Conservation (phyloP, 2,888 invertebrate species). For the Oligia strigilis region DNA sequence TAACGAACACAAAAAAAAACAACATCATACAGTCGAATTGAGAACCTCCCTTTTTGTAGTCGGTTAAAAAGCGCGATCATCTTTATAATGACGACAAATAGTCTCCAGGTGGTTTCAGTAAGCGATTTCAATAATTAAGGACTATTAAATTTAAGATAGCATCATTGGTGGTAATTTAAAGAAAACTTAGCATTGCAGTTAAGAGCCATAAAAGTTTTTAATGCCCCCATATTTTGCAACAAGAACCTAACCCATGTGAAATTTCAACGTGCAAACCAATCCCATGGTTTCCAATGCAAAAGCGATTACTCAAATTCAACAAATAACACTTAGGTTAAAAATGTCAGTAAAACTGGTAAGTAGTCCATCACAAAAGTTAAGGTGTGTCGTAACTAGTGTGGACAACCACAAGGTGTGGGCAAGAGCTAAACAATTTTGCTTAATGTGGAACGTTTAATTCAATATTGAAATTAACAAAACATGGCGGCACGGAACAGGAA, state of each 20-base stretch:
- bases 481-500: constrained; percentile 17
- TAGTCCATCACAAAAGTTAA: background rate
- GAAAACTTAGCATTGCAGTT: background rate
- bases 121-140: constrained; percentile 20
- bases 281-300: background rate
- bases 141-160: constrained; percentile 14
- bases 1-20: too few species aligned
- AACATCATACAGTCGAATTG: too few species aligned
- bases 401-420: background rate
- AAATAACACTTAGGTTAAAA: background rate
- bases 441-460: constrained; percentile 14
- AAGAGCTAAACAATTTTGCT: constrained; percentile 17
- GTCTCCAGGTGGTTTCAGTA: background rate
- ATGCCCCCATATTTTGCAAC: background rate
- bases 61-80: background rate
- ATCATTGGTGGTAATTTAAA: background rate
- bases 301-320: background rate
- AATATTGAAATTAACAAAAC: constrained; percentile 17
- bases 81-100: constrained; percentile 4
- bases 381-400: background rate
- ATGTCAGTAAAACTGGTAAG: background rate
- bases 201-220: background rate
- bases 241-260: background rate
- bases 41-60: too few species aligned
- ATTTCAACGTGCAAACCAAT: background rate